Conservation (phyloP, 2,797 vertebrate genomes). For the Pteronotus mesoamericanus region DNA sequence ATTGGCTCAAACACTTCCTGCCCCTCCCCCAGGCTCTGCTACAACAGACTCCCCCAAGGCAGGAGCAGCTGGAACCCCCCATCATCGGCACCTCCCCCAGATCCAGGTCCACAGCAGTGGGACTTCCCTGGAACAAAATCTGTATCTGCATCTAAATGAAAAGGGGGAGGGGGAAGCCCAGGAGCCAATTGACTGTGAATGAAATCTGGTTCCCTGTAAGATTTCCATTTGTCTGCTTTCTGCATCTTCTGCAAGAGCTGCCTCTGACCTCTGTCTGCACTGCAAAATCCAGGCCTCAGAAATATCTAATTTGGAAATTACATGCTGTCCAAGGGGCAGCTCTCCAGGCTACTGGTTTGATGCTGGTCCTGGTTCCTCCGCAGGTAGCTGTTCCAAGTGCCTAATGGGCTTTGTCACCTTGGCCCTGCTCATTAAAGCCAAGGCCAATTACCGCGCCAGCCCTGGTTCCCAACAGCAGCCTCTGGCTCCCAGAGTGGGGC, state of each 20-base stretch:
- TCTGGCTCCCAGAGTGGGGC: not conserved
- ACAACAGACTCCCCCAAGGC: not conserved
- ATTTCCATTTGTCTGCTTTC: not conserved
- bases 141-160: conserved; percentile 33
- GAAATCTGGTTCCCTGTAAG: not conserved
- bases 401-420: conserved; percentile 15
- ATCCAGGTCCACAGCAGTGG: not conserved
- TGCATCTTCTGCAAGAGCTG: not conserved
- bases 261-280: not conserved
- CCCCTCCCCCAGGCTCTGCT: not conserved
- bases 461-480: not conserved
- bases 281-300: not conserved
- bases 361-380: not conserved
- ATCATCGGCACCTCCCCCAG: no score
- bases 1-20: not conserved
- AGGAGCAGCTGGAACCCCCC: not conserved
- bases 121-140: not conserved
- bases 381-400: conserved; percentile 8
- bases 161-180: not conserved
- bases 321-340: not conserved
- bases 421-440: not conserved
- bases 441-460: not conserved
- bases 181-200: not conserved
- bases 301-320: conserved; percentile 60
- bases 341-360: conserved; percentile 5